Percentiles rank a stretch among this genome's conserved stretches.
phyloP scores from a whole-genome alignment of 2,113 vertebrate species.

The Syrmaticus mikado region DNA sequence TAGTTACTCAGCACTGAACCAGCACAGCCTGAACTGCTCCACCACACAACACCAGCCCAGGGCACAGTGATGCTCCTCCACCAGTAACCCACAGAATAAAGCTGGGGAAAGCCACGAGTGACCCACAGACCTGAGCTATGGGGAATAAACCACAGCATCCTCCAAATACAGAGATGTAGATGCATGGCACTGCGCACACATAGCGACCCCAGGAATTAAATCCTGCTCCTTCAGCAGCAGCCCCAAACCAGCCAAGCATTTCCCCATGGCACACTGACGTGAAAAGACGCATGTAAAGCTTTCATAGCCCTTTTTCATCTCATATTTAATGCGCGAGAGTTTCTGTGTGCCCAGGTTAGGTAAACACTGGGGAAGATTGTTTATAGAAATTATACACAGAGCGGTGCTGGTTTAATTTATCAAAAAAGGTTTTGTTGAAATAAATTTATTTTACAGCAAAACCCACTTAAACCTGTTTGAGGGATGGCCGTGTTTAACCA shows the following conservation, averaged over 20 bases:
- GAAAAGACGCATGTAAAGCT: neutral
- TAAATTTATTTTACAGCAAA: conserved; percentile 53
- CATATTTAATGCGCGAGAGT: conserved; percentile 49
- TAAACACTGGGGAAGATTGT: conserved; percentile 63
- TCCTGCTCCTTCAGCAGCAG: neutral
- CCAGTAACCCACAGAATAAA: neutral
- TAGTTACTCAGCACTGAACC: neutral
- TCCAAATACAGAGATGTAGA: neutral
- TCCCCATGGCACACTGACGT: neutral
- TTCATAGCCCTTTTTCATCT: conserved; percentile 36
- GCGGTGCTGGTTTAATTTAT: conserved; percentile 52
- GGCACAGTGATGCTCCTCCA: neutral
- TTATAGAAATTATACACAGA: conserved; percentile 70
- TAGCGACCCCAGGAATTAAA: neutral
- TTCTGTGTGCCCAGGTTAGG: conserved; percentile 50
- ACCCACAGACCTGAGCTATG: rapidly evolving
- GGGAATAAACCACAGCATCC: neutral
- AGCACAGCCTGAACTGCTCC: neutral
- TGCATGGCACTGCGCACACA: neutral
- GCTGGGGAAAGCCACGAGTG: neutral
- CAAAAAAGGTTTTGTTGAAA: conserved; percentile 49
- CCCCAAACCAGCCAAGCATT: neutral
- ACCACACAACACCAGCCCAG: neutral
- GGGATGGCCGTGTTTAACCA: neutral
- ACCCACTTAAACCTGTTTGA: conserved; percentile 40